These are phyloP conservation scores for Struthio camelus DNA, from an alignment of 2,113 vertebrate species.

Conservation along the genomic window DNA sequence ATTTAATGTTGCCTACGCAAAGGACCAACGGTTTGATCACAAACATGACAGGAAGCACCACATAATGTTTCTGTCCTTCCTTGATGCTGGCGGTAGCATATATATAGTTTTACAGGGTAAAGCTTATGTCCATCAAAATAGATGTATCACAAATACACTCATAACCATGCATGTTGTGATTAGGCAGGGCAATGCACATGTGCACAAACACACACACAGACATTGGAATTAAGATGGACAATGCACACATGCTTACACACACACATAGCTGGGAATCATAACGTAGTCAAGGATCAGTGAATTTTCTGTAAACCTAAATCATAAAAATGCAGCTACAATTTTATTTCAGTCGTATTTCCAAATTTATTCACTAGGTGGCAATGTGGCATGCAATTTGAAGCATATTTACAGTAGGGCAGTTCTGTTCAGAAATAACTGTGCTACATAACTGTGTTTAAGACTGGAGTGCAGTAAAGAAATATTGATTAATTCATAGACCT, in stretches of 20 bases:
- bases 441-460: not conserved
- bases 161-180: not conserved
- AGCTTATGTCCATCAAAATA: not conserved
- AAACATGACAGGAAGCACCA: not conserved
- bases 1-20: not conserved
- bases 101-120: not conserved
- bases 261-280: not conserved
- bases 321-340: not conserved
- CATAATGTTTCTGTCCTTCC: not conserved
- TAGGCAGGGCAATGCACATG: not conserved
- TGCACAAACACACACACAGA: not conserved
- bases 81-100: not conserved
- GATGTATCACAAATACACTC: not conserved
- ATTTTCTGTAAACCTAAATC: not conserved
- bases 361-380: slow-evolving; percentile 52
- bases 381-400: not conserved
- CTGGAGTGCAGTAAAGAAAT: not conserved
- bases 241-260: not conserved
- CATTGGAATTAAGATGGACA: not conserved
- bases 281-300: not conserved
- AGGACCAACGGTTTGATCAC: not conserved
- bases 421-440: not conserved
- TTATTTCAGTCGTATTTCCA: not conserved
- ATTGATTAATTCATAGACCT: not conserved
- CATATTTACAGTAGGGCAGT: not conserved